These are phyloP conservation scores for Ophraella communa DNA, from an alignment of 2,888 invertebrate species.

Conservation along the genomic window DNA sequence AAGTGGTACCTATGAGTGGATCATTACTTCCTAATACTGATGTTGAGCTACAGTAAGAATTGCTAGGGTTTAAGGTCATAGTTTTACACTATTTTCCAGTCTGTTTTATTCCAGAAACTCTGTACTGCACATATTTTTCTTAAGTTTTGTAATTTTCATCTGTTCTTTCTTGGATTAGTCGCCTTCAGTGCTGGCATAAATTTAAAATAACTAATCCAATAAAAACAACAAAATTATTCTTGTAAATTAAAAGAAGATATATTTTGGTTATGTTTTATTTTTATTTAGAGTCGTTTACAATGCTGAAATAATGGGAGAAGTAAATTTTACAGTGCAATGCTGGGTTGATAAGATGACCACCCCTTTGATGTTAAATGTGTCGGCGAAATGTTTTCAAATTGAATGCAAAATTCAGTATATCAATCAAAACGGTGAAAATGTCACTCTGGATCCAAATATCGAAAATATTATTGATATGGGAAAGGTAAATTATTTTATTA, in stretches of 20 bases:
- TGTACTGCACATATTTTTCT: too few relatives aligned
- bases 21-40: conserved; percentile 61
- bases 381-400: conserved; percentile 63
- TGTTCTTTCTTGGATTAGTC: too few relatives aligned
- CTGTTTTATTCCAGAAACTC: too few relatives aligned
- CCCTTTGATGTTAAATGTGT: conserved; percentile 63
- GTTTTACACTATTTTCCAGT: too few relatives aligned
- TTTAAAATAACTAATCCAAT: too few relatives aligned
- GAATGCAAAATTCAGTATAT: conserved; percentile 62
- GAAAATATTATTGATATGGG: conserved; percentile 57
- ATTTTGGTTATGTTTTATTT: neutral
- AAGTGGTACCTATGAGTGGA: conserved; percentile 63
- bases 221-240: too few relatives aligned
- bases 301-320: conserved; percentile 64
- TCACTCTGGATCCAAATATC: conserved; percentile 45
- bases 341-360: conserved; percentile 63
- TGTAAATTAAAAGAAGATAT: too few relatives aligned
- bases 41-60: conserved; percentile 63
- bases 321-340: conserved; percentile 66
- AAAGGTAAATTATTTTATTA: conserved; percentile 54
- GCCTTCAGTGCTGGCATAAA: too few relatives aligned
- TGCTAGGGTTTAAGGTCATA: too few relatives aligned
- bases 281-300: conserved; percentile 63
- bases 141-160: too few relatives aligned
- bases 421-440: conserved; percentile 42